phyloP scores from a whole-genome alignment of 2,797 vertebrate species.

The Balearica regulorum region DNA sequence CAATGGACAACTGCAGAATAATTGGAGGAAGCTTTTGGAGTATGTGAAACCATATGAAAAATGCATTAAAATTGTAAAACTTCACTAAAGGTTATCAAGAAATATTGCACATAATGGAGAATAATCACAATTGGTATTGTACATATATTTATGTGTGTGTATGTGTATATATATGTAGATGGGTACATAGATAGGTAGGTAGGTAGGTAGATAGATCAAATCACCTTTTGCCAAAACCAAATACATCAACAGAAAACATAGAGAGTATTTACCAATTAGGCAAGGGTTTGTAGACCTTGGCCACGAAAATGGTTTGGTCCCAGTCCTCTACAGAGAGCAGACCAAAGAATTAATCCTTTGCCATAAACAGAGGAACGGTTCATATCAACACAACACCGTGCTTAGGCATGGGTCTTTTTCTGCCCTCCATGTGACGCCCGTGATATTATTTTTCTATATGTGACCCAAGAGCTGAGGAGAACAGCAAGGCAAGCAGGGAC shows the following conservation, averaged over 20 bases:
- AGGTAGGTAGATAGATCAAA: not conserved
- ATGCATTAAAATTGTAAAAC: not conserved
- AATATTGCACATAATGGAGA: not conserved
- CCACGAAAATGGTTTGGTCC: not conserved
- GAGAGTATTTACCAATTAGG: not conserved
- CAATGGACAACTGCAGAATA: not conserved
- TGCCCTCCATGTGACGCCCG: not conserved
- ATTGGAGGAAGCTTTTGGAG: not conserved
- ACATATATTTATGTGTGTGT: not conserved
- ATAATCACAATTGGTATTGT: not conserved
- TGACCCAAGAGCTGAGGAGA: not conserved
- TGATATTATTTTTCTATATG: not conserved
- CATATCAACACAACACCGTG: not conserved
- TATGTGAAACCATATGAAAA: not conserved
- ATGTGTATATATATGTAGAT: rapidly evolving
- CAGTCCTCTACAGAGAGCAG: not conserved
- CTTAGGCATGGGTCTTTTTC: not conserved
- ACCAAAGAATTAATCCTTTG: not conserved
- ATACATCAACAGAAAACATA: not conserved
- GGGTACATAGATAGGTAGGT: not conserved
- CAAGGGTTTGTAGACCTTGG: not conserved
- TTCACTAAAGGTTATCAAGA: not conserved
- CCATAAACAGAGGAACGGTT: not conserved
- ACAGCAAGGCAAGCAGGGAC: not conserved
- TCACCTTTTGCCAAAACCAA: not conserved